Base-by-base conservation (phyloP, 2,113 vertebrate genomes). In the Etia nguti region DNA sequence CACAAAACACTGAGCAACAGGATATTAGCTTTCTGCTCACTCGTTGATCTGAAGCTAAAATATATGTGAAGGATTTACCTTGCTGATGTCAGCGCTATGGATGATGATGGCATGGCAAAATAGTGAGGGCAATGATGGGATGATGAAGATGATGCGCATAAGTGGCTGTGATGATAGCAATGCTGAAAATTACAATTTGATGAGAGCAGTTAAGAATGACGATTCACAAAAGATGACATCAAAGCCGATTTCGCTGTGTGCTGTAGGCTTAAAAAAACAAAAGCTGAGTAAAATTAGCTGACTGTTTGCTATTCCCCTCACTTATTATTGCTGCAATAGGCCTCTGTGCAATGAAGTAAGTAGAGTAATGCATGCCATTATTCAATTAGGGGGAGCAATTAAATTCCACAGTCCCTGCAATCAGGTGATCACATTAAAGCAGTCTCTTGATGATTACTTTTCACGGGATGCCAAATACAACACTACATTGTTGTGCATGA, bases 151-250 rank as follows among this genome's bases (percentile, higher is more conserved):
- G 77, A 88, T 79, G 85, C 5, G 8, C 8, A 24, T 41, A 85
- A 31, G 82, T 46, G 9, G 73, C 54, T 3, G 13, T 48, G 50
- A 84, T 79, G 86, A 89, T 12, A 56, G 43, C 88, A 18, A 55
- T 38, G 62, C 75, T 90, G 90, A 80, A 95, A 95, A 84, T 88
- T 86, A 88, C 20, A 89, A 18, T 41, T 54, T 46, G 31, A 79
- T 34, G 29, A 82, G 4, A 80, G 5, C 1, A 29, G 24, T 82
- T 13, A 36, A 56, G 4, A 7, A 18, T 81, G 20, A 85, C n/a
- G 26, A 77, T 2, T 18, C 0, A 50, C 41, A 15, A 54, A 50
- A 18, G 31, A 86, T 50, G 6, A 24, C n/a, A 38, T 6, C 41
- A 57, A 18, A 2, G 24, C 1, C 2, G 3, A 46, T 31, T 31